Base-by-base conservation (phyloP, 2,797 vertebrate species). In the Limnodromus scolopaceus region DNA sequence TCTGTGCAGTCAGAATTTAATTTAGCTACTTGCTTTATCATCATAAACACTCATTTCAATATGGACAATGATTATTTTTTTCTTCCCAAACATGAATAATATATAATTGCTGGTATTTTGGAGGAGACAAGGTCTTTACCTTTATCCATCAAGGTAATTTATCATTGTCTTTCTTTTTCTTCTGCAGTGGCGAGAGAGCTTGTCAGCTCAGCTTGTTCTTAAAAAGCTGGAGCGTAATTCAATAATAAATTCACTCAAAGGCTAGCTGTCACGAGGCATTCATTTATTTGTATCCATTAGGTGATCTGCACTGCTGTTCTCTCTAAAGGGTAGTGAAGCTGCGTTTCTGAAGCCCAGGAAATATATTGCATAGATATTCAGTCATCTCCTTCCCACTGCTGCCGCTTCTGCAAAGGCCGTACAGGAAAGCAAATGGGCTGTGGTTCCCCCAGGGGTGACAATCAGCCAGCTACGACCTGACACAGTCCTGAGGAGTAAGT, bases 201-300 rank as follows among this genome's bases (percentile, higher is more conserved):
- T 98, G 97, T 98, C 97, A 96, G 92, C 87, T 97, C 95, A 95
- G 97, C 95, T 98, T 96, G 96, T 95, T 98, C 96, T 95, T 97
- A 96, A 98, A 97, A 97, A 61, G 78, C 96, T 84, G 87, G 96
- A 98, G 90, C 89, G 70, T 98, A 98, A 98, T 98, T 98, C 97
- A 97, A 97, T 98, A 97, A 98, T 98, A 97, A 98, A 98, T 98
- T 96, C 48, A 68, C 96, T 97, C 95, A 93, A 97, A 97, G 96
- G 94, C 92, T 95, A 89, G 95, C 96, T 97, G 97, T 97, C 97
- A 97, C 2, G 80, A 97, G 96, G 92, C 83, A 84, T 95, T 97
- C 91, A 94, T 96, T 98, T 97, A 97, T 97, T 93, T 97, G 96
- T 97, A 96, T 96, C 97, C 97, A 97, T 97, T 97, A 98, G 96